These are phyloP conservation scores for Tridacna gigas DNA, from an alignment of 2,888 invertebrate species.

Conservation along the genomic window DNA sequence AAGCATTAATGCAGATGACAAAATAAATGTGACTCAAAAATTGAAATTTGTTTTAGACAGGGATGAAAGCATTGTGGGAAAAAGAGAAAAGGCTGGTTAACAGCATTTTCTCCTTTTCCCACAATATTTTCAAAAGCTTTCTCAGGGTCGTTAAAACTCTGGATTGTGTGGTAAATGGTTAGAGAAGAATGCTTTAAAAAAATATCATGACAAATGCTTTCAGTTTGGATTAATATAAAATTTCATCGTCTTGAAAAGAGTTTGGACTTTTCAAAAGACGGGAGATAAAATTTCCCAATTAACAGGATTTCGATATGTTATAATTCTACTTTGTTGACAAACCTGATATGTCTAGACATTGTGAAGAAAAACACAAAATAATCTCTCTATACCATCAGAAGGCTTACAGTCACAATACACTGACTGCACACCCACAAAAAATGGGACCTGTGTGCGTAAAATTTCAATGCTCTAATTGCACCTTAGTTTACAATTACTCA, in stretches of 20 bases:
- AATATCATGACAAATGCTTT: background rate
- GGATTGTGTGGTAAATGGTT: too few species aligned
- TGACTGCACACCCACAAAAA: background rate
- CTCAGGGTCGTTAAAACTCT: too few species aligned
- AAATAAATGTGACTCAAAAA: too few species aligned
- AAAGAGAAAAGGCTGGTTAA: too few species aligned
- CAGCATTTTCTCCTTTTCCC: too few species aligned
- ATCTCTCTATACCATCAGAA: background rate
- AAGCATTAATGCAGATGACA: too few species aligned
- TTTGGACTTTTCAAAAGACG: background rate
- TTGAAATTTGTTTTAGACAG: too few species aligned
- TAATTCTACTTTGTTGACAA: background rate
- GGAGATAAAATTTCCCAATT: background rate
- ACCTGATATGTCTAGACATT: constrained; percentile 4
- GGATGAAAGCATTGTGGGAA: too few species aligned
- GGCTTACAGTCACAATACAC: background rate
- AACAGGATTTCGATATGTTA: background rate
- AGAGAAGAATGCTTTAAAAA: background rate
- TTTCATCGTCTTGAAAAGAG: background rate
- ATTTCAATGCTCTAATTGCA: too few species aligned
- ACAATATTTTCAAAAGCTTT: too few species aligned
- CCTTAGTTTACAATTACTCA: too few species aligned
- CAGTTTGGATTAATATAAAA: background rate
- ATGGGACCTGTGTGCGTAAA: too few species aligned
- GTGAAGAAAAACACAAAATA: background rate